Base-by-base conservation (phyloP, 2,797 vertebrate genomes). In the Lepilemur septentrionalis region DNA sequence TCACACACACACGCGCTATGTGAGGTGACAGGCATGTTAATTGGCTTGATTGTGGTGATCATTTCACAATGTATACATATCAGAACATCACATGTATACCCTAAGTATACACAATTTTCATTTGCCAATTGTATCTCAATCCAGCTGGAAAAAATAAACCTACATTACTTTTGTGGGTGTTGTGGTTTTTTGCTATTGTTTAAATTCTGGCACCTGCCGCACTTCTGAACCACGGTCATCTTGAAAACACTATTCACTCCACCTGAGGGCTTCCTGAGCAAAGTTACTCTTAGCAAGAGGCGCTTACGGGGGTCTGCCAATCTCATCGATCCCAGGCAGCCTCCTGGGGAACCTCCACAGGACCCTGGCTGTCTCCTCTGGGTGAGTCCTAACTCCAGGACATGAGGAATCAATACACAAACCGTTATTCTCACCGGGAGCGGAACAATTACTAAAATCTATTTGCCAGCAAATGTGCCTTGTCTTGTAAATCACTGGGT, bases 401-500 rank as follows among this genome's bases (percentile, higher is more conserved):
- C 97, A 97, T 89, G 94, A 96, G 78, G 96, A 97, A 99, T 99
- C 98, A 98, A 98, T 98, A 98, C 97, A 96, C 98, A 98, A 98
- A 98, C 98, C 89, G 94, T 98, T 98, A 97, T 97, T 98, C 97
- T 98, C 98, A 97, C 98, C 96, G 95, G 98, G 97, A 98, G 96
- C 72, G 32, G 97, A 98, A 98, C 98, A 98, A 98, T 98, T 98
- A 98, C 98, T 92, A 97, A 98, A 98, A 98, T 98, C 98, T 98
- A 98, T 98, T 98, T 98, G 98, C 98, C 96, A 0, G 98, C 98
- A 98, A 99, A 98, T 98, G 98, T 98, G 97, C 98, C 98, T 98
- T 98, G 98, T 98, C 98, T 98, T 98, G 98, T 99, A 99, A 99
- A 99, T 98, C 98, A 98, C 90, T 98, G 98, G 98, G 98, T 98